Evolutionary conservation across 1,140 invertebrate genomes (phyloP).

Genomic region (Idris sp.): DNA sequence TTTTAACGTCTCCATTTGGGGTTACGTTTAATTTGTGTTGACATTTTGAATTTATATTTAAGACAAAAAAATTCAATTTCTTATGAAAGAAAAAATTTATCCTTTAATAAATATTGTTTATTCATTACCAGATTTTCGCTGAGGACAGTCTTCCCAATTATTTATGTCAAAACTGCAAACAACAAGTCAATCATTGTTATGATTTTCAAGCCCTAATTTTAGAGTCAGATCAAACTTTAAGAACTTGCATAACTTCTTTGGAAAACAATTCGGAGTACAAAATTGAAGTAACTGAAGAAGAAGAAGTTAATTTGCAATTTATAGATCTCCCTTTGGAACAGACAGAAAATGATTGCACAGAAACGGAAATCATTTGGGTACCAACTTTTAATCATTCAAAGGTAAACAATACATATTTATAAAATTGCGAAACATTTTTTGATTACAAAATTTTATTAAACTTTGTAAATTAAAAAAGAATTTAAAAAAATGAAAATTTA

Average conservation of each 20-base stretch:
- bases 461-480: too few species aligned
- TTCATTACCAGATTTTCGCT: conserved; percentile 43
- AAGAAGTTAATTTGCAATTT: conserved; percentile 37
- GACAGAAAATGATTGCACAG: conserved; percentile 19
- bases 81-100: background rate
- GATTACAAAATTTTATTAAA: too few species aligned
- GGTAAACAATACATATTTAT: too few species aligned
- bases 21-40: conserved; percentile 35
- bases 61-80: background rate
- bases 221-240: conserved; percentile 64
- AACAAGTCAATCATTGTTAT: conserved; percentile 62
- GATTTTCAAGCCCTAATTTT: conserved; percentile 63
- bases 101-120: background rate
- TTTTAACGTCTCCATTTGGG: conserved; percentile 44
- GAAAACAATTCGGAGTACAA: conserved; percentile 37
- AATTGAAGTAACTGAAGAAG: conserved; percentile 14
- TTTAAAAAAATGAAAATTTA: too few species aligned
- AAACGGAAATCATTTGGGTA: conserved; percentile 49
- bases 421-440: too few species aligned
- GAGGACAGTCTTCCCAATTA: conserved; percentile 60
- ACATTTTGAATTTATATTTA: conserved; percentile 15
- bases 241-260: conserved; percentile 49
- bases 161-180: conserved; percentile 60
- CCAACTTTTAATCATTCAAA: conserved; percentile 41
- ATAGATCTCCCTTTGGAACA: conserved; percentile 38